phyloP scores from a whole-genome alignment of 2,888 invertebrate genomes.

The Platycnemis pennipes region DNA sequence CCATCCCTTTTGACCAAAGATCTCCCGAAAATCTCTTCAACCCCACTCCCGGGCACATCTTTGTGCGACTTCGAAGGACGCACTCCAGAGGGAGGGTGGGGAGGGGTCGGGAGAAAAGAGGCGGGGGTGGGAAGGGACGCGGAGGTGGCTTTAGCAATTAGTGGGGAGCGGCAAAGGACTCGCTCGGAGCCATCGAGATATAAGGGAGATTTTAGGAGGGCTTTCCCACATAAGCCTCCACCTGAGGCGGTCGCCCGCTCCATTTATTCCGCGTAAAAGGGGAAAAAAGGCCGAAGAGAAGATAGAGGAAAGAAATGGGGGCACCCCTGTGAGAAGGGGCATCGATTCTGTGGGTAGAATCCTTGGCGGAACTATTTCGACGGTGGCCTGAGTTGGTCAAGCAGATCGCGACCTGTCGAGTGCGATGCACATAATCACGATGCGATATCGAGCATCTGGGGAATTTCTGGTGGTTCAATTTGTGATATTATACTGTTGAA shows the following conservation, averaged over 20 bases:
- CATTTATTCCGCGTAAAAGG: slow-evolving; percentile 51
- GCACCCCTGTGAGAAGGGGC: background rate
- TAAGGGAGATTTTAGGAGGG: slow-evolving; percentile 51
- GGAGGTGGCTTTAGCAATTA: slow-evolving; percentile 40
- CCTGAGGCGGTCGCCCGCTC: slow-evolving; percentile 57
- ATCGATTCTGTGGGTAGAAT: background rate
- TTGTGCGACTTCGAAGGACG: background rate
- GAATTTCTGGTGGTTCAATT: too few species aligned
- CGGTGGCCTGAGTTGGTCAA: too few species aligned
- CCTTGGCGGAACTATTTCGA: background rate
- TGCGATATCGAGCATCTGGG: too few species aligned
- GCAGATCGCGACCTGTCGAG: too few species aligned
- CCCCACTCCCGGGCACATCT: background rate
- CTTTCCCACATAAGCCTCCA: slow-evolving; percentile 46
- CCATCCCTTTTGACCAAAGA: background rate
- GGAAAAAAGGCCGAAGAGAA: background rate
- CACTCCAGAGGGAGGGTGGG: background rate
- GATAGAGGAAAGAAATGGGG: too few species aligned
- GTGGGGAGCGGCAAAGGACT: slow-evolving; percentile 58
- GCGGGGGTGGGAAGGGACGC: background rate
- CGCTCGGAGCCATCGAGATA: slow-evolving; percentile 40
- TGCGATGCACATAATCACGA: too few species aligned
- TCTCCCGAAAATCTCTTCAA: slow-evolving; percentile 39
- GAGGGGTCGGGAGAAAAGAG: background rate
- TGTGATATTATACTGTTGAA: too few species aligned